Evolutionary conservation across 2,113 vertebrate genomes (phyloP), one percentile per base, ranked within the genome.

Genomic region (Cololabis saira): DNA sequence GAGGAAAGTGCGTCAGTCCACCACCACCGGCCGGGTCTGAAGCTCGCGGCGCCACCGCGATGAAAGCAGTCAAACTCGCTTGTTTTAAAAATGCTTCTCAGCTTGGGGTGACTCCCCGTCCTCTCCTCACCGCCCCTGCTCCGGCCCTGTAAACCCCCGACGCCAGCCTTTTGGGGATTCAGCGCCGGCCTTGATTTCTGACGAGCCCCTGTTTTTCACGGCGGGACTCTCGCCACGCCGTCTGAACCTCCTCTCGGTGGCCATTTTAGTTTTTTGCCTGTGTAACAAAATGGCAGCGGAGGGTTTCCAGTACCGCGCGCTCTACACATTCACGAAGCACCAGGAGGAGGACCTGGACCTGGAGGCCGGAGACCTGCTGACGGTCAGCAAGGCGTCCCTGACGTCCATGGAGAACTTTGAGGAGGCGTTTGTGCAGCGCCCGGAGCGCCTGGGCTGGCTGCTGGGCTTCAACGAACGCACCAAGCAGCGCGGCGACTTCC

Each of bases 281-380:
- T 33, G 48, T 33, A 40, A 68, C 71, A 89, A 90, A 90, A 94
- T 94, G 93, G 89, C 91, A 37, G 79, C 90, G 0, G 95, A 98
- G 17, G 95, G 95, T 44, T 98, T 96, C 89, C 96, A 96, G 80
- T 98, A 97, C 85, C 91, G 95, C 0, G 96, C 95, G 0, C 92
- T 97, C 63, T 96, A 96, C 80, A 76, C 85, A 0, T 98, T 96
- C 84, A 84, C 82, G 62, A 98, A 95, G 82, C 96, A 98, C 81
- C 94, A 95, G 1, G 95, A 95, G 0, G 95, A 97, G 76, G 97
- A 98, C 93, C 91, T 98, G 63, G 96, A 98, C 45, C 92, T 98
- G 78, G 80, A 93, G 71, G 93, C 96, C 0, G 95, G 95, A 1
- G 97, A 98, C 79, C 80, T 95, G 54, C 89, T 98, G 85, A 95